Base-by-base conservation (phyloP, 1,140 invertebrate species). In the Andrena cerasifolii region DNA sequence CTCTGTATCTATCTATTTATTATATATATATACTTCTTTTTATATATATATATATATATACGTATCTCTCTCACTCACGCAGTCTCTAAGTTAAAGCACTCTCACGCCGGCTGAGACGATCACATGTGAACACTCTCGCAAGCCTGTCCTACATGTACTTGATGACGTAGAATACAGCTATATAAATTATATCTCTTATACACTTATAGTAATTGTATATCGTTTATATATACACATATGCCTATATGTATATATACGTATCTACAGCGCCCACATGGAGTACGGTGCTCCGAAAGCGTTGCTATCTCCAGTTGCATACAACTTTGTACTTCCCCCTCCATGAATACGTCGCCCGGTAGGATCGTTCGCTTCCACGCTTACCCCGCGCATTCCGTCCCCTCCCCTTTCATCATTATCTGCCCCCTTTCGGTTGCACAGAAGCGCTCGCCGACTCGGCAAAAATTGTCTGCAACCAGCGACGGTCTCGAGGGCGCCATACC, bases 111-210 rank as follows among this genome's bases (percentile, higher is more conserved):
- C 63, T 77, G 78, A 87, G 73, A 85, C 63, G 79, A 79, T 73
- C 72, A 82, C 84, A 75, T 76, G 58, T 72, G 68, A 86, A 82
- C 78, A 74, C 76, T 72, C 76, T 72, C 78, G 78, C 70, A 83
- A 86, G 77, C 74, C 78, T 74, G 67, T 61, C 40, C 80, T 83
- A 83, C 68, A 83, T 75, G 63, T 81, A 78, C 61, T 40, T 67
- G 70, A 85, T 63, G 82, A 81, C 79, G 79, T 82, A 79, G 58
- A 78, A 85, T 85, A 82, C 83, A 82, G 51, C 72, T 82, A 82
- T 79, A 86, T 82, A 85, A 85, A 81, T 72, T 85, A 85, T 85
- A 74, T 82, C 47, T 81, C 65, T 78, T 84, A 85, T 80, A 85
- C 56, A 67, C 79, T 74, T 83, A 75, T 51, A 47, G 47, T 84